Conservation (phyloP, 1,140 invertebrate species). For the Solen grandis region DNA sequence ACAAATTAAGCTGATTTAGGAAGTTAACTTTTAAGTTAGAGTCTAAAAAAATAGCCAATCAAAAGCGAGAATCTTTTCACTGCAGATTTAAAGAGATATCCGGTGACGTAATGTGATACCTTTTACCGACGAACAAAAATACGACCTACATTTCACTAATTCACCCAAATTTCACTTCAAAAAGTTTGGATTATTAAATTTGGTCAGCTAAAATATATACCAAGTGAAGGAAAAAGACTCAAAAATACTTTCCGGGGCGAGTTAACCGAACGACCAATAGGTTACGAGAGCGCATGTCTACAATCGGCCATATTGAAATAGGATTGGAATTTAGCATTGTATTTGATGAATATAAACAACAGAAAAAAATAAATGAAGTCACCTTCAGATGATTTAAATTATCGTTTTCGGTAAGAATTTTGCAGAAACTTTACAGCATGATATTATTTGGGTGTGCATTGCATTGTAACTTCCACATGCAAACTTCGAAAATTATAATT, state of each 20-base stretch:
- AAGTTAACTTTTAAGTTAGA: too few species aligned
- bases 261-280: constrained; percentile 41
- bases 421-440: neutral
- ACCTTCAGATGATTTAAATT: neutral
- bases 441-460: neutral
- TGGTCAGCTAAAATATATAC: neutral
- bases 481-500: neutral
- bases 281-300: constrained; percentile 61
- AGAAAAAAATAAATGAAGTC: neutral
- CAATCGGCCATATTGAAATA: constrained; percentile 61
- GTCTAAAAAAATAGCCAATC: constrained; percentile 56
- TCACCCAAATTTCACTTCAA: neutral
- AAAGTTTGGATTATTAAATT: neutral
- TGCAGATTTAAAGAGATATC: constrained; percentile 48
- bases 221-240: neutral
- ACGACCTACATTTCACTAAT: neutral
- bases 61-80: constrained; percentile 21
- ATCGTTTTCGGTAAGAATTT: neutral
- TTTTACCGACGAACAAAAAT: constrained; percentile 22
- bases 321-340: constrained; percentile 47
- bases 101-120: constrained; percentile 65
- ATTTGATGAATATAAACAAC: constrained; percentile 11
- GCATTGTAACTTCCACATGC: neutral
- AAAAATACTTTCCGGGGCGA: neutral
- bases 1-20: too few species aligned